These are phyloP conservation scores for Tenthredo distinguenda DNA, from an alignment of 2,888 invertebrate genomes.

Conservation along the genomic window DNA sequence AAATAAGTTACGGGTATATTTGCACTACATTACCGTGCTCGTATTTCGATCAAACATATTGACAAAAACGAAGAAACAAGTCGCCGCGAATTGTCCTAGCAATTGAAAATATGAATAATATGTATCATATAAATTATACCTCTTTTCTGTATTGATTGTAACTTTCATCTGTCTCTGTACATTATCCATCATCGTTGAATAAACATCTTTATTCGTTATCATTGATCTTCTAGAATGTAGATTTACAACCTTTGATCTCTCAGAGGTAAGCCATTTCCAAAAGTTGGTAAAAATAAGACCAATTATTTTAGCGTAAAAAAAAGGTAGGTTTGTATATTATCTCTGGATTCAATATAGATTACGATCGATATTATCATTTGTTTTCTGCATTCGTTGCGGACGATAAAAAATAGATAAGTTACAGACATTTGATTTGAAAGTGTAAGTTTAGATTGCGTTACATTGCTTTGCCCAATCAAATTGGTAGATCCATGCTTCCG, in stretches of 20 bases:
- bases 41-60: neutral
- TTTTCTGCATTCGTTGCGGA: too few species aligned
- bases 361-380: too few species aligned
- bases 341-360: too few species aligned
- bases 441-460: neutral
- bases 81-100: neutral
- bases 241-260: neutral
- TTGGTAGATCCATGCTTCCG: too few species aligned
- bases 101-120: neutral
- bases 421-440: neutral
- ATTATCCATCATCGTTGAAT: neutral
- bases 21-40: neutral
- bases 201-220: neutral
- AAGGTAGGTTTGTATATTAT: too few species aligned
- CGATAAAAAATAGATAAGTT: neutral
- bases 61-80: neutral
- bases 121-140: neutral
- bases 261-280: neutral
- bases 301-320: too few species aligned
- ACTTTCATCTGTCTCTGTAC: neutral
- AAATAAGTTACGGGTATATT: slow-evolving; percentile 1
- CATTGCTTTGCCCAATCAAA: too few species aligned
- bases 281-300: too few species aligned
- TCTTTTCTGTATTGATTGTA: neutral
- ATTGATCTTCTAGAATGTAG: neutral